A percentile compares a stretch with the other conserved stretches of the same genome.
These are phyloP conservation scores for Melanostoma mellinum DNA, from an alignment of 2,888 invertebrate genomes.

Conservation along the genomic window DNA sequence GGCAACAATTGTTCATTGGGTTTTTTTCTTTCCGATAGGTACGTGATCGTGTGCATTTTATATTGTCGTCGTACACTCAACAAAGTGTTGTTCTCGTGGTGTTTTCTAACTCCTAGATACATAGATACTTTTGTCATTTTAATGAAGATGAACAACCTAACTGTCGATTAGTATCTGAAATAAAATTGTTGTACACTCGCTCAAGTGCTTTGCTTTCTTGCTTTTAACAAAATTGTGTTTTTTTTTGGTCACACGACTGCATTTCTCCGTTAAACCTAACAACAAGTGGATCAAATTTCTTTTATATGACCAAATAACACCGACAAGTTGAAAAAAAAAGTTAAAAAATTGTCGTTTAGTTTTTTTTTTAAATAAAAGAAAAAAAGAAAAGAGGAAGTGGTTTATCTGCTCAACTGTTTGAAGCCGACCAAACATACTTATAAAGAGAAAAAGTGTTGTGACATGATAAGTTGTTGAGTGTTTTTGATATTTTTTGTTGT, in stretches of 20 bases:
- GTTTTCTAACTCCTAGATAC: conserved; percentile 48
- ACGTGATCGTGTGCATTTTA: conserved; percentile 62
- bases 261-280: conserved; percentile 19
- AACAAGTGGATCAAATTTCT: conserved; percentile 45
- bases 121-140: conserved; percentile 42
- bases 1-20: conserved; percentile 5
- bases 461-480: conserved; percentile 52
- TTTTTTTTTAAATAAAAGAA: conserved; percentile 9
- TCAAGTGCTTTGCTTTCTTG: not conserved
- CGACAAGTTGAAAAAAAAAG: conserved; percentile 1
- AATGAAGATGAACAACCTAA: conserved; percentile 31
- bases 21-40: conserved; percentile 23
- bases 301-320: conserved; percentile 34
- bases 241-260: conserved; percentile 9
- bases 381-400: conserved; percentile 61
- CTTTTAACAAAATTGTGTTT: conserved; percentile 4
- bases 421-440: conserved; percentile 44
- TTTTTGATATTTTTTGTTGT: conserved; percentile 14
- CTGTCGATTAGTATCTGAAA: conserved; percentile 29
- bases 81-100: conserved; percentile 41
- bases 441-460: conserved; percentile 40
- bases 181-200: too few relatives aligned
- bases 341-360: conserved; percentile 35
- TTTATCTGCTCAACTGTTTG: conserved; percentile 56
- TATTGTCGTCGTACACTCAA: conserved; percentile 51